Evolutionary conservation across 2,113 vertebrate species (phyloP).

Genomic region (Caretta caretta): DNA sequence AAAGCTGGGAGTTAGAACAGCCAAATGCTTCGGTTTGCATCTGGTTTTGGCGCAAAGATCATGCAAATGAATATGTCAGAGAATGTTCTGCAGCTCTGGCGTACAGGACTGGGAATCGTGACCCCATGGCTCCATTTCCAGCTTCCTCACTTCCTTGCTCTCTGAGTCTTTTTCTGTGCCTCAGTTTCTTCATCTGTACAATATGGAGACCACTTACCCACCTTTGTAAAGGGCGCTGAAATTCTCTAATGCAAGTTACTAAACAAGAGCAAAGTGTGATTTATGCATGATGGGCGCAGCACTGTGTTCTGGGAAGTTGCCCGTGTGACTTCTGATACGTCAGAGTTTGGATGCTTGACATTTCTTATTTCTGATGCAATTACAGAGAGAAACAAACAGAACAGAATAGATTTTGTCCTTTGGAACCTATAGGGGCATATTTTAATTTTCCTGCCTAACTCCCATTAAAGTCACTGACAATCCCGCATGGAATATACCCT

Average conservation of each 20-base stretch:
- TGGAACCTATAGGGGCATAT: background rate
- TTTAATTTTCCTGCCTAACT: background rate
- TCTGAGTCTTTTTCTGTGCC: background rate
- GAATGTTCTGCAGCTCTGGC: background rate
- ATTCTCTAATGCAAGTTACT: background rate
- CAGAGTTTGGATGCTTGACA: background rate
- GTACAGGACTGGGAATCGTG: too few species aligned
- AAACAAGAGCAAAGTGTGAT: background rate
- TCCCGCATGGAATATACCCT: background rate
- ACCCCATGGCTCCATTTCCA: too few species aligned
- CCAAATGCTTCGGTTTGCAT: background rate
- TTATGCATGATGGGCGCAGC: background rate
- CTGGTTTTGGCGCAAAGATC: background rate
- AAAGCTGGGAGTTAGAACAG: background rate
- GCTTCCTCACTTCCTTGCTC: background rate
- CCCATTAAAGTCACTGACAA: constrained; percentile 5
- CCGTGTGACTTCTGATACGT: background rate
- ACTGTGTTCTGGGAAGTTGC: background rate
- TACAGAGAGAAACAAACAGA: background rate
- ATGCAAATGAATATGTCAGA: background rate
- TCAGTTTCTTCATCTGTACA: background rate
- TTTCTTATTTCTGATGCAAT: background rate
- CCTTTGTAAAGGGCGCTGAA: background rate
- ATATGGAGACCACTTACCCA: background rate
- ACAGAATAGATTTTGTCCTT: background rate